Evolutionary conservation across 2,113 vertebrate species (phyloP), one percentile per base, ranked within the genome.

Genomic region (Melanostigma gelatinosum): DNA sequence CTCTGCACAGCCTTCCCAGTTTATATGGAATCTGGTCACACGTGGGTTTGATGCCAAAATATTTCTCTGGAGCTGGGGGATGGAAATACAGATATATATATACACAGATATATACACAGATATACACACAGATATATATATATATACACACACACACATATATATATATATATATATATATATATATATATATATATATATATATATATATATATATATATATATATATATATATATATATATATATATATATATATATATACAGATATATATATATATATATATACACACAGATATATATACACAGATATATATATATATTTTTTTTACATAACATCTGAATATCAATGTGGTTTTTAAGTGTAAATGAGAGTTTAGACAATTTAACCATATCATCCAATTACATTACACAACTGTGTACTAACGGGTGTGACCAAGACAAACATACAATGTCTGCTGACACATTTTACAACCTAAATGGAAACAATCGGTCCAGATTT

Each of bases 1-100:
- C 83, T 97, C 96, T 10, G 91, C 86, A 27, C 91, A 93, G 80
- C 94, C 96, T 63, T 98, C 97, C 97, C 97, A 98, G 90, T 98
- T 97, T 94, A 98, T 98, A 72, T 97, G 97, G 87, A 98, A 98
- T 57, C 97, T 94, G 54, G 97, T 98, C 36, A 98, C 97, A 1
- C 97, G 94, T 18, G 97, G 97, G 77, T 97, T 98, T 2, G 97
- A 97, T 11, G 96, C 96, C 86, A 98, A 80, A 90, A 98, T 97
- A 89, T 98, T 98, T 83, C 97, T 95, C 87, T 98, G 97, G 63
- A 98, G 95, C 97, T 98, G 81, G 46, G 29, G 2, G 24, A 10
- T 24, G 13, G 1, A 80, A 55, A 54, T 18, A 67, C 3, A 48
- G 0, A 44, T 66, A 69, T 29, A 62, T 40, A 8, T 24, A 36